Base-by-base conservation (phyloP, 2,888 invertebrate species). In the Ditylenchus weischeri region DNA sequence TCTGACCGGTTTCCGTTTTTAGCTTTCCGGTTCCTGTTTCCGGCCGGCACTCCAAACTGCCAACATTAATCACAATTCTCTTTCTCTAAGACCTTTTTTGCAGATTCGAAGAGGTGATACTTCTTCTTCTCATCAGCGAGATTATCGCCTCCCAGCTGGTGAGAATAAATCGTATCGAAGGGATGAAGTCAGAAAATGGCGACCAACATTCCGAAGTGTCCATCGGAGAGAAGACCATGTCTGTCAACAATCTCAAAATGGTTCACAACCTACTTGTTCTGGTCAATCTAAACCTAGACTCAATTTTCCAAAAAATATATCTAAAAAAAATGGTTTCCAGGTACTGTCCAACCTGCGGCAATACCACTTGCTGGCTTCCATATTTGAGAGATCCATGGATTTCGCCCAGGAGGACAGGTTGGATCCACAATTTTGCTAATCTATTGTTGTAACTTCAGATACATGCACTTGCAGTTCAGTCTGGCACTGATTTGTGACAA, bases 341-440 rank as follows among this genome's bases (percentile, higher is more conserved):
- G 58, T 84, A 11, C 75, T 83, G 15, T 77, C 83, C 0, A 75
- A 76, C 13, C 69, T 83, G 38, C 76, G 80, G 35, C 83, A 83
- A 64, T 80, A 79, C 68, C 75, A 75, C 38, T 62, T 83, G 19
- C 63, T 83, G 15, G 74, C 78, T 0, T 70, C 71, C n/a, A 70
- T 82, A 4, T 89, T 93, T 83, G 96, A 98, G 85, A 89, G 93
- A 80, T 92, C 96, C 0, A 90, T 96, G 89, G 95, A 95, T 87
- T 96, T 95, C 85, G 93, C 94, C 35, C 95, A 92, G 84, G 91
- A 92, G 72, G 91, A 93, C 84, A 54, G 23, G 29, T 54, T 29
- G 13, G 2, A 54, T 54, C 89, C 89, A 54, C 50, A 50, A 50
- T 19, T 54, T 21, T 51, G n/a, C 13, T 54, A 54, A 15, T 13